Conservation (phyloP, 2,888 invertebrate species). For the Malthinus flaveolus region DNA sequence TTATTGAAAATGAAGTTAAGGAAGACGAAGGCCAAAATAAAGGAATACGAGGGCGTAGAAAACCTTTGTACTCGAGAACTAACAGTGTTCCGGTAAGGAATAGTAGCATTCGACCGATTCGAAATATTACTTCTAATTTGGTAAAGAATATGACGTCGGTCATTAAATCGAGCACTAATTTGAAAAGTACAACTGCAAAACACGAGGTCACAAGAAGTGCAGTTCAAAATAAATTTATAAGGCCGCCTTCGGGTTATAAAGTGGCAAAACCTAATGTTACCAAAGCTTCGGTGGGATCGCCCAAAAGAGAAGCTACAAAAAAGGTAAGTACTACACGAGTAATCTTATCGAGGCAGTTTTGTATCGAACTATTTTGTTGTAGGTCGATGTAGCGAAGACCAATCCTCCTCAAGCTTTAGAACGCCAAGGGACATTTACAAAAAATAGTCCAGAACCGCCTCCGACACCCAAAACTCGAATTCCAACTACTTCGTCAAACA, state of each 20-base stretch:
- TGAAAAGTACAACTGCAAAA: conserved; percentile 23
- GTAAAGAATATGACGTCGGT: conserved; percentile 48
- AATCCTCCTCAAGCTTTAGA: conserved; percentile 60
- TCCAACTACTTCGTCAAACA: conserved; percentile 41
- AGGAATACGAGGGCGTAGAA: conserved; percentile 64
- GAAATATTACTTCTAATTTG: conserved; percentile 46
- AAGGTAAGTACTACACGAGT: conserved; percentile 5
- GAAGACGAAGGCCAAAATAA: conserved; percentile 40
- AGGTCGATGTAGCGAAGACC: conserved; percentile 16
- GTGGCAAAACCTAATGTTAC: not conserved
- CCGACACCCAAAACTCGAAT: conserved; percentile 32
- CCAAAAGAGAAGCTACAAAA: not conserved
- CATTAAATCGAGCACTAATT: conserved; percentile 32
- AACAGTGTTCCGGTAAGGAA: conserved; percentile 30
- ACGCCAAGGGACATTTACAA: conserved; percentile 90
- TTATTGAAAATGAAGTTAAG: conserved; percentile 28
- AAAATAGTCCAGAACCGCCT: conserved; percentile 67
- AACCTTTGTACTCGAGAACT: conserved; percentile 63
- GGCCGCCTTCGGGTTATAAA: conserved; percentile 25
- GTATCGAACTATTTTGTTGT: not conserved
- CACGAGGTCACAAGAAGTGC: conserved; percentile 4
- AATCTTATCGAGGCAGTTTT: no score
- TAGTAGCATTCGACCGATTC: conserved; percentile 40
- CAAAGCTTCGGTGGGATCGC: not conserved
- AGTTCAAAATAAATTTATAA: conserved; percentile 19